These are phyloP conservation scores for Apamea anceps DNA, from an alignment of 2,888 invertebrate species.

Conservation along the genomic window DNA sequence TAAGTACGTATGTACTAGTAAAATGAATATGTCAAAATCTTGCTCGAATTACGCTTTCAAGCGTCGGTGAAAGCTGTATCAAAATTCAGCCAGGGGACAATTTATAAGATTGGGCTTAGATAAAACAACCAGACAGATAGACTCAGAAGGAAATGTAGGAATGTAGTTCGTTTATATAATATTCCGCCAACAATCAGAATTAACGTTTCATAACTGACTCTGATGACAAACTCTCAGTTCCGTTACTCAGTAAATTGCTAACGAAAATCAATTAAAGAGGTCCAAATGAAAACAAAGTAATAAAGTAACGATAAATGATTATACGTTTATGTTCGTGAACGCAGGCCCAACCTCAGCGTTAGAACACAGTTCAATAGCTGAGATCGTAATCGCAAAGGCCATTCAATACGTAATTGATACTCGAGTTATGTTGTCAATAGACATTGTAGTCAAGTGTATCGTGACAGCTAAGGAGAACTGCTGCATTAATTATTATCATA, in stretches of 20 bases:
- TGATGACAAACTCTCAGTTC: slow-evolving; percentile 35
- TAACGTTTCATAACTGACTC: slow-evolving; percentile 39
- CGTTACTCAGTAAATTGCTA: slow-evolving; percentile 59
- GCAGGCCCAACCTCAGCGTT: slow-evolving; percentile 59
- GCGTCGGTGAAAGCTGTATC: slow-evolving; percentile 40
- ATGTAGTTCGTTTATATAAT: slow-evolving; percentile 36
- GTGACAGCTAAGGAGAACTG: slow-evolving; percentile 64
- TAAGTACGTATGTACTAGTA: not conserved
- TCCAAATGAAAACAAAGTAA: slow-evolving; percentile 52
- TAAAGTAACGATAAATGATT: slow-evolving; percentile 57
- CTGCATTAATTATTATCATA: slow-evolving; percentile 65
- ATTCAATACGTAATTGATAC: slow-evolving; percentile 75
- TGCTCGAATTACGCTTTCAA: slow-evolving; percentile 29
- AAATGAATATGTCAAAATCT: slow-evolving; percentile 34
- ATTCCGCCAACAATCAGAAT: slow-evolving; percentile 31
- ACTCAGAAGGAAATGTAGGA: slow-evolving; percentile 22
- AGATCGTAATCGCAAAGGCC: slow-evolving; percentile 72
- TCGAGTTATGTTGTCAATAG: slow-evolving; percentile 72
- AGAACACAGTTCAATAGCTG: slow-evolving; percentile 71
- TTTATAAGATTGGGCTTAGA: slow-evolving; percentile 25
- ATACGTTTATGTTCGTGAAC: slow-evolving; percentile 54
- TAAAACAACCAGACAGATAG: slow-evolving; percentile 24
- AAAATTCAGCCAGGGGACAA: slow-evolving; percentile 25
- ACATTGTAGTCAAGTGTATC: slow-evolving; percentile 71
- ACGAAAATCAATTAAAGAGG: slow-evolving; percentile 57